Evolutionary conservation across 64 coral and sea anemone species (phyloP).

Genomic region (Montipora capricornis): DNA sequence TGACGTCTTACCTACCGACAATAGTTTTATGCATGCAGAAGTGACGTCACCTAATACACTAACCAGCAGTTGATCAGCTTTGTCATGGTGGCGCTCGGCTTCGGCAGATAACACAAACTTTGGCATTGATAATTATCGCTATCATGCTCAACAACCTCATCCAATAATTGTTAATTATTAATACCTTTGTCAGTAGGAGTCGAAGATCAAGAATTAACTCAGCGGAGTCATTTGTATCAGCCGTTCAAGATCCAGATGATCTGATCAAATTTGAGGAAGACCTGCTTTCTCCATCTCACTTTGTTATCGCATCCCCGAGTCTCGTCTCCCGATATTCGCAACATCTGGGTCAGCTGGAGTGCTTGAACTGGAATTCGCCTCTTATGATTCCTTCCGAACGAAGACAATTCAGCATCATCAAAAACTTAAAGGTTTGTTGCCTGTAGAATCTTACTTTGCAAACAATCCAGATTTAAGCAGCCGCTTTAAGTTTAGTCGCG

Average conservation of each 20-base stretch:
- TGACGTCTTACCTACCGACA: no score
- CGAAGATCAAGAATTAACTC: constrained; percentile 26
- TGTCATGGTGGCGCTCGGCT: no score
- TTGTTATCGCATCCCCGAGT: constrained; percentile 76
- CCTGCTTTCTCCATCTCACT: constrained; percentile 51
- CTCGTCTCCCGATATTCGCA: constrained; percentile 79
- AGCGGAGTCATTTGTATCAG: constrained; percentile 83
- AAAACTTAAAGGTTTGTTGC: constrained; percentile 84
- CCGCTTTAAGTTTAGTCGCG: no score
- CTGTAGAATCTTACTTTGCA: background rate
- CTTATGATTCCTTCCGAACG: constrained; percentile 62
- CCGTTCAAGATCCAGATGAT: constrained; percentile 80
- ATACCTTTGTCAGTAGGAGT: background rate
- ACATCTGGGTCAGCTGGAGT: constrained; percentile 85
- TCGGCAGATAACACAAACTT: no score
- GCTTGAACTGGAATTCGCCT: constrained; percentile 87
- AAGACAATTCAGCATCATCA: constrained; percentile 71
- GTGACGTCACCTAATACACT: no score
- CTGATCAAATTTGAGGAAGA: constrained; percentile 79
- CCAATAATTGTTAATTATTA: no score
- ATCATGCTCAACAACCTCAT: no score
- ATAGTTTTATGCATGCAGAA: no score
- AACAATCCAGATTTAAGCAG: no score
- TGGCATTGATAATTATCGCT: no score
- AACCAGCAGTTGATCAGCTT: no score